These are phyloP conservation scores for Heliconius erato DNA, from an alignment of 2,888 invertebrate genomes.

Conservation along the genomic window DNA sequence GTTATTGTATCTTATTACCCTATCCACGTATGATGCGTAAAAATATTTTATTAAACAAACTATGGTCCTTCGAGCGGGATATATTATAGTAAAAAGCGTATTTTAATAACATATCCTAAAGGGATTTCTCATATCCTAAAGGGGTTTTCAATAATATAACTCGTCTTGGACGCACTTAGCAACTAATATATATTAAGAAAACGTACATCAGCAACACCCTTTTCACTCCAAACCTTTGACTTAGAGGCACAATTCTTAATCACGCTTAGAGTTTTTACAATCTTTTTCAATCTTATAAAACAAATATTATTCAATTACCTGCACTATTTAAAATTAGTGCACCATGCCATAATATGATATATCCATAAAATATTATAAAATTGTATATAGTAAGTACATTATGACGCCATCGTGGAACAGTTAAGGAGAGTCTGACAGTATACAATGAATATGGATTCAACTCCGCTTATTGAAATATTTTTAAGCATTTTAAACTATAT, in stretches of 20 bases:
- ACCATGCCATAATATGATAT: too few relatives aligned
- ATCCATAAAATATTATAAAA: too few relatives aligned
- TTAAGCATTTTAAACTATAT: too few relatives aligned
- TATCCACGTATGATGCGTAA: neutral
- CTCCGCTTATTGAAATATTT: too few relatives aligned
- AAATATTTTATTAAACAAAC: slow-evolving; percentile 31
- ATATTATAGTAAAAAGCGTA: slow-evolving; percentile 49
- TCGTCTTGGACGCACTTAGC: slow-evolving; percentile 76
- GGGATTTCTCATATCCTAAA: too few relatives aligned
- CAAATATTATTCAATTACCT: neutral
- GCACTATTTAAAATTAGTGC: too few relatives aligned
- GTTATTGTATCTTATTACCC: too few relatives aligned
- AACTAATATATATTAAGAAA: slow-evolving; percentile 52
- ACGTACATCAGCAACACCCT: slow-evolving; percentile 32
- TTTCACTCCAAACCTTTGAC: slow-evolving; percentile 32
- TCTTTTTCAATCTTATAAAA: slow-evolving; percentile 14
- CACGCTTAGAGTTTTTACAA: slow-evolving; percentile 10
- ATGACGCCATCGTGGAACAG: too few relatives aligned
- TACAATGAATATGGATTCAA: too few relatives aligned
- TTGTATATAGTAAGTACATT: too few relatives aligned
- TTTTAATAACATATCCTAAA: slow-evolving; percentile 1
- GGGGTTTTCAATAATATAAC: slow-evolving; percentile 4
- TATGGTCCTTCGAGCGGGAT: slow-evolving; percentile 67
- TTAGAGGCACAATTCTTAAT: slow-evolving; percentile 46
- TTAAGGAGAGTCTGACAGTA: too few relatives aligned